A percentile compares a stretch with the other conserved stretches of the same genome.
Evolutionary conservation across 2,888 invertebrate species (phyloP).

Genomic region (Agonopterix alstromeriana): DNA sequence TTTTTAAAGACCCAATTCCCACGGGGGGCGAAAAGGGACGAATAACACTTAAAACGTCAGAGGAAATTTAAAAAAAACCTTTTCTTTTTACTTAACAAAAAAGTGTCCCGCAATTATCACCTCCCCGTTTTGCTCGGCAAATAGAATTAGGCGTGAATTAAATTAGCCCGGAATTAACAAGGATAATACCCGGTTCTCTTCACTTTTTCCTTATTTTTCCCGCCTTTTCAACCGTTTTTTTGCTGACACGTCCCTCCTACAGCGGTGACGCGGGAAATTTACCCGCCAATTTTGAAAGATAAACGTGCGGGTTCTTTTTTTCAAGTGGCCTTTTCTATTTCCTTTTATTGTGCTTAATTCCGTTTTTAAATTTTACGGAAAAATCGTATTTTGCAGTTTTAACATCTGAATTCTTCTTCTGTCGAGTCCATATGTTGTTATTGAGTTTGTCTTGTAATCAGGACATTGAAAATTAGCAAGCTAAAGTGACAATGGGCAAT

Average conservation of each 20-base stretch:
- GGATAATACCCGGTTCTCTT: constrained; percentile 66
- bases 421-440: too few species aligned
- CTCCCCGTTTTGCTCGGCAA: constrained; percentile 69
- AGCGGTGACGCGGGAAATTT: constrained; percentile 32
- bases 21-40: constrained; percentile 34
- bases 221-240: constrained; percentile 47
- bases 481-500: too few species aligned
- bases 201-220: constrained; percentile 59
- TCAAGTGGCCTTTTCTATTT: background rate
- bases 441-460: too few species aligned
- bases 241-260: constrained; percentile 35
- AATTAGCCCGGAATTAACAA: constrained; percentile 74
- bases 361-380: constrained; percentile 3
- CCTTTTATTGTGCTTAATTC: background rate
- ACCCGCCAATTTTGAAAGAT: constrained; percentile 47
- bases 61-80: constrained; percentile 32
- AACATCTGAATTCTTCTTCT: background rate
- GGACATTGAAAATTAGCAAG: too few species aligned
- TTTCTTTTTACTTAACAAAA: constrained; percentile 47
- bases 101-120: constrained; percentile 71
- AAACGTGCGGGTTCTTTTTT: constrained; percentile 21
- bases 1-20: constrained; percentile 32
- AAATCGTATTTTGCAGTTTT: background rate
- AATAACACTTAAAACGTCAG: constrained; percentile 30
- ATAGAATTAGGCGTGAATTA: constrained; percentile 75